These are phyloP conservation scores for Callocephalon fimbriatum DNA, from an alignment of 2,113 vertebrate genomes.

Conservation along the genomic window DNA sequence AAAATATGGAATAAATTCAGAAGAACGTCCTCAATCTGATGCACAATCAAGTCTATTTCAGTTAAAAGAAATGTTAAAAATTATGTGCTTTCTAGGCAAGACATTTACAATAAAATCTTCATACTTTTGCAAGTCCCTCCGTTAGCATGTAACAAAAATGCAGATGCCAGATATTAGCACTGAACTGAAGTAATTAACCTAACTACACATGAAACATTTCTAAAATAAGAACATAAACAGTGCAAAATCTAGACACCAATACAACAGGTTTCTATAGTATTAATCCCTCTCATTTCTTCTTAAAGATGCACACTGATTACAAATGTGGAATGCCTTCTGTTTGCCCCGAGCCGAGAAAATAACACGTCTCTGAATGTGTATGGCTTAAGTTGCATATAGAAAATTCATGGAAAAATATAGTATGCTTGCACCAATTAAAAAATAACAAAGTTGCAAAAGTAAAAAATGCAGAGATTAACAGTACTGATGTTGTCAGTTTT, in stretches of 20 bases:
- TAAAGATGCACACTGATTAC: not conserved
- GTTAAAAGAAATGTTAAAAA: not conserved
- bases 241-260: not conserved
- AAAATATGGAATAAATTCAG: not conserved
- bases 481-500: conserved; percentile 27
- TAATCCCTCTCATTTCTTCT: not conserved
- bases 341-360: not conserved
- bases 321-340: not conserved
- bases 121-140: not conserved
- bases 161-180: not conserved
- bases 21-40: not conserved
- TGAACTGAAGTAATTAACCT: not conserved
- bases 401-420: not conserved
- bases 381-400: not conserved
- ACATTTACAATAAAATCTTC: not conserved
- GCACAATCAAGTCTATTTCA: not conserved
- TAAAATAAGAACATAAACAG: not conserved
- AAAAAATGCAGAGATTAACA: conserved; percentile 66
- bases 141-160: not conserved
- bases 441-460: not conserved
- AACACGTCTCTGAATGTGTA: not conserved
- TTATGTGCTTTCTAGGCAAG: not conserved
- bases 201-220: not conserved
- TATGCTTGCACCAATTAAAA: not conserved
- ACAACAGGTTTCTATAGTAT: not conserved